A percentile compares a stretch with the other conserved stretches of the same genome.
phyloP scores from a whole-genome alignment of 2,888 invertebrate species.

The Labia minor region DNA sequence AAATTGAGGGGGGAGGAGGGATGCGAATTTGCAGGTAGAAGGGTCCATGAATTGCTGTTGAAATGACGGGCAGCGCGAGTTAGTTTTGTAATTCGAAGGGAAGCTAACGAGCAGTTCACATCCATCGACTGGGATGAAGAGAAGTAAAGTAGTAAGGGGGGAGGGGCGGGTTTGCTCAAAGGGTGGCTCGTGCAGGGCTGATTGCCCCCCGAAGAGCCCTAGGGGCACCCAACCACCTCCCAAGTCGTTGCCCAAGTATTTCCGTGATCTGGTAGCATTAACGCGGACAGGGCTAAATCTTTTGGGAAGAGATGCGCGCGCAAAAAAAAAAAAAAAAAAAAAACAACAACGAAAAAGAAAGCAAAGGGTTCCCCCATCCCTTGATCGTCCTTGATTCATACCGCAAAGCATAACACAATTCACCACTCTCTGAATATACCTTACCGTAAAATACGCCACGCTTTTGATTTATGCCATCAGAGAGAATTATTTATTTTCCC shows the following conservation, averaged over 20 bases:
- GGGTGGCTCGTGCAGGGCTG: neutral
- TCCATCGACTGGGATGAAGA: neutral
- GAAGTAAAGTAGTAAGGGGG: neutral
- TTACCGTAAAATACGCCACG: neutral
- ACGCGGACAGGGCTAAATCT: neutral
- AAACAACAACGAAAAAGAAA: neutral
- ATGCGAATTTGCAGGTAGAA: neutral
- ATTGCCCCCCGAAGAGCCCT: neutral
- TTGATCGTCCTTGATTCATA: neutral
- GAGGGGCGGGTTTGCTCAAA: neutral
- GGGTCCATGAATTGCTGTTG: neutral
- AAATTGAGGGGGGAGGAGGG: neutral
- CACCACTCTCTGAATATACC: neutral
- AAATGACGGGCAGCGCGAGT: constrained; percentile 13
- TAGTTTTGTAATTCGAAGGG: constrained; percentile 13
- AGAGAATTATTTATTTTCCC: neutral
- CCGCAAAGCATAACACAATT: neutral
- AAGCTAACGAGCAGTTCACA: constrained; percentile 7
- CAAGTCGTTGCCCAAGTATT: neutral
- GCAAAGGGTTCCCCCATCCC: neutral
- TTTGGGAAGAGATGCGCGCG: neutral
- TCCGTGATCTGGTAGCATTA: constrained; percentile 7
- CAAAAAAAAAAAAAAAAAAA: neutral
- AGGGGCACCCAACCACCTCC: neutral
- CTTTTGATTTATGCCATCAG: neutral